These are phyloP conservation scores for Baccha elongata DNA, from an alignment of 2,888 invertebrate species.

Conservation along the genomic window DNA sequence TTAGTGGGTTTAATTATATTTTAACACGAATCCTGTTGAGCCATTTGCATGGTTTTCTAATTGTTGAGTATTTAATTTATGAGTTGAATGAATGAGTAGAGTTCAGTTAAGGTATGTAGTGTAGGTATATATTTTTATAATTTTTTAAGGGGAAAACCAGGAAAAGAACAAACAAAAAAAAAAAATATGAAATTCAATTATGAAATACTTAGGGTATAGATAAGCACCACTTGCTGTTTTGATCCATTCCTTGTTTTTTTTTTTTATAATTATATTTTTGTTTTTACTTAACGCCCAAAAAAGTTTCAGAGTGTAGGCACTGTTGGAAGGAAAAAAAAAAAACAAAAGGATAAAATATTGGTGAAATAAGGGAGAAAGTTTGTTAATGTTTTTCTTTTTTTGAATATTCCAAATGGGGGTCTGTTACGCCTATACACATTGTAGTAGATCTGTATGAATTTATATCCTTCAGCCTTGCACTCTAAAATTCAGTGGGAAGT, in stretches of 20 bases:
- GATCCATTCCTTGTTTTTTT: slow-evolving; percentile 40
- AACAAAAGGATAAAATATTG: slow-evolving; percentile 64
- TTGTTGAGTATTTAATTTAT: slow-evolving; percentile 58
- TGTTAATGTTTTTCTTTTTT: slow-evolving; percentile 34
- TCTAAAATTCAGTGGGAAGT: slow-evolving; percentile 4
- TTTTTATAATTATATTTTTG: slow-evolving; percentile 1
- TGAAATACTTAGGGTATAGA: slow-evolving; percentile 57
- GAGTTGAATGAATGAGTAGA: slow-evolving; percentile 7
- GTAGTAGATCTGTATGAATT: neutral
- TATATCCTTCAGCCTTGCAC: slow-evolving; percentile 19
- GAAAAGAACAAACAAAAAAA: slow-evolving; percentile 9
- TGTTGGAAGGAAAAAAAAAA: neutral
- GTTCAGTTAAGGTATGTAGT: slow-evolving; percentile 12
- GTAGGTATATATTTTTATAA: neutral
- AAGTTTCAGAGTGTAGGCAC: slow-evolving; percentile 2
- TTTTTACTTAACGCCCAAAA: slow-evolving; percentile 7
- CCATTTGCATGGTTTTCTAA: slow-evolving; percentile 59
- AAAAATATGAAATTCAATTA: slow-evolving; percentile 46
- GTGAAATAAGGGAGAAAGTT: slow-evolving; percentile 72
- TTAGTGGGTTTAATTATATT: slow-evolving; percentile 59
- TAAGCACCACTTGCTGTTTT: slow-evolving; percentile 61
- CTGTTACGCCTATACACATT: neutral
- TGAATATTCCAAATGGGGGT: slow-evolving; percentile 40
- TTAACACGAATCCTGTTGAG: slow-evolving; percentile 60
- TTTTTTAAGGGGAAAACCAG: neutral